Evolutionary conservation across 2,797 vertebrate species (phyloP).

Genomic region (Urosaurus nigricauda): DNA sequence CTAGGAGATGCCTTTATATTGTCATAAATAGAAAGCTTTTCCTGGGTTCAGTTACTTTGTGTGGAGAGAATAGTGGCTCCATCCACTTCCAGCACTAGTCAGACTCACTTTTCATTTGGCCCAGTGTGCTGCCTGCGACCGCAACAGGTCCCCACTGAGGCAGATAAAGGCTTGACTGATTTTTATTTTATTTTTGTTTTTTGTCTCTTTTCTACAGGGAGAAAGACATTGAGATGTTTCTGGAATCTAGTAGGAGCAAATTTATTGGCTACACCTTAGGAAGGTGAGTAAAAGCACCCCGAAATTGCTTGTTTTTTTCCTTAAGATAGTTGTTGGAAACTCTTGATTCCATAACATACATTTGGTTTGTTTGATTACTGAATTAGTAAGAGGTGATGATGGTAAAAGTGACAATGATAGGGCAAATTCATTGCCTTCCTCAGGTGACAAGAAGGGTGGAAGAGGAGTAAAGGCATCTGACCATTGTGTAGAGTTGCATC

Average conservation of each 20-base stretch:
- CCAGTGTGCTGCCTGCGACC: not conserved
- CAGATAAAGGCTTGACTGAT: not conserved
- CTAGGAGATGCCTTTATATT: not conserved
- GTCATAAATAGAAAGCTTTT: not conserved
- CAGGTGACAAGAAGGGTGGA: not conserved
- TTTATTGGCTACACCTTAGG: constrained; percentile 98
- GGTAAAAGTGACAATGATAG: too few relatives aligned
- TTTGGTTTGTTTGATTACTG: not conserved
- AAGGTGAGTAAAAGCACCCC: constrained; percentile 81
- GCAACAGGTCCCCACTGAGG: not conserved
- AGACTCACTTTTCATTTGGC: not conserved
- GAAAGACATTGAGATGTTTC: constrained; percentile 98
- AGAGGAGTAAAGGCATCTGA: not conserved
- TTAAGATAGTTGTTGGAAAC: rapidly evolving
- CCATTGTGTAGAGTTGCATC: not conserved
- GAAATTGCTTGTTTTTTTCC: rapidly evolving
- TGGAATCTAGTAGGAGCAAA: constrained; percentile 98
- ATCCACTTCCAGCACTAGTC: not conserved
- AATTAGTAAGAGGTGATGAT: too few relatives aligned
- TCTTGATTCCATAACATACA: rapidly evolving
- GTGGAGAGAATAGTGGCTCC: not conserved
- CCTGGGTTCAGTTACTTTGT: not conserved
- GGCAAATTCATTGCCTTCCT: not conserved
- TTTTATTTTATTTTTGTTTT: not conserved
- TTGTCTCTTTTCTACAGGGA: constrained; percentile 82